Percentiles rank a stretch among this genome's conserved stretches.
These are phyloP conservation scores for Neuroterus valhalla DNA, from an alignment of 1,140 invertebrate genomes.

Conservation along the genomic window DNA sequence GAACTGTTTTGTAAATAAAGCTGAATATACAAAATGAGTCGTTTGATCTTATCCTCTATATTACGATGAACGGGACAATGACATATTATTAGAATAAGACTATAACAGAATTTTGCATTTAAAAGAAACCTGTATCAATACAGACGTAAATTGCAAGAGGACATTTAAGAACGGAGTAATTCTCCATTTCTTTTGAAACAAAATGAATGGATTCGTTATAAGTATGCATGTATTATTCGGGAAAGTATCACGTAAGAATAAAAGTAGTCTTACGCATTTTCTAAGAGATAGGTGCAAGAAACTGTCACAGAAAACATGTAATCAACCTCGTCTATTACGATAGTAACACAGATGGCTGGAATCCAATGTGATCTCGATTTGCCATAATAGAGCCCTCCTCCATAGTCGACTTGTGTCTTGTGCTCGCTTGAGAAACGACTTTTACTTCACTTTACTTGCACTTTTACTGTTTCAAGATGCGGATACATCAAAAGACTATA, in stretches of 20 bases:
- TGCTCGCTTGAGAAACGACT: constrained; percentile 59
- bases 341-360: constrained; percentile 43
- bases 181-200: too few species aligned
- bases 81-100: too few species aligned
- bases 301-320: constrained; percentile 33
- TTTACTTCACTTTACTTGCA: constrained; percentile 64
- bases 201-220: background rate
- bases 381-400: constrained; percentile 60
- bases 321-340: constrained; percentile 46
- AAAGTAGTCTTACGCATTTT: background rate
- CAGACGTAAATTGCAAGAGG: too few species aligned
- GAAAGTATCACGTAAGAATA: background rate
- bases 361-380: constrained; percentile 62
- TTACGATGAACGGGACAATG: too few species aligned
- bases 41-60: too few species aligned
- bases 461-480: constrained; percentile 70
- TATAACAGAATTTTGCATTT: too few species aligned
- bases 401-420: constrained; percentile 21
- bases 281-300: background rate
- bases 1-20: too few species aligned
- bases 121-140: too few species aligned
- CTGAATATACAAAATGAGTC: too few species aligned
- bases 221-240: background rate
- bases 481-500: constrained; percentile 51
- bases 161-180: too few species aligned